Evolutionary conservation across 2,797 vertebrate species (phyloP), one percentile per base, ranked within the genome.

Genomic region (Tadarida brasiliensis): DNA sequence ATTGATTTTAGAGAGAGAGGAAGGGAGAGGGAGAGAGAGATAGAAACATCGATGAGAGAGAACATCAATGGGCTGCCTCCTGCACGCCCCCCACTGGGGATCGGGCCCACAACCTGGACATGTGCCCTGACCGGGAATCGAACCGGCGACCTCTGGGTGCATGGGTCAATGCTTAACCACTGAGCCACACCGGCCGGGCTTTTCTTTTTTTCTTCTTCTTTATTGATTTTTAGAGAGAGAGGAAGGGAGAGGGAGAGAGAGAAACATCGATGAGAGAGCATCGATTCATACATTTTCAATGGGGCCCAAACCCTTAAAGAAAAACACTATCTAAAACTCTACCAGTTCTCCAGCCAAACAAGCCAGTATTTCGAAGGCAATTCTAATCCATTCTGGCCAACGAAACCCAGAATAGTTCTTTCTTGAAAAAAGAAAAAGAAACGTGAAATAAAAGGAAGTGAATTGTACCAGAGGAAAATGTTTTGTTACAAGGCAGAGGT

Each of bases 381-480:
- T 67, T n/a, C 63, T 67, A 67, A 67, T 67, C n/a, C 17, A 67
- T 67, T 67, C 65, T 67, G 65, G n/a, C 17, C n/a, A 67, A 33
- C 33, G 30, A 67, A 93, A 93, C 30, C 26, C 11, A 97, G 20
- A n/a, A 15, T 49, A 94, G 35, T 28, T 87, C 22, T 78, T 90
- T 77, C 68, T 83, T 56, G 11, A 77, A 84, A 89, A 86, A 95
- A 16, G 54, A 54, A 76, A 22, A 49, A 47, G 28, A 61, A 28
- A 3, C 28, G 15, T 65, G 30, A 95, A 94, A 95, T 57, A 16
- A 44, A 96, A 85, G 4, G 17, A 78, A 89, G 24, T 15, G 49
- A 59, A 94, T 2, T 5, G 28, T 14, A 39, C 10, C 49, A 49
- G 56, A 84, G 51, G 47, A 80, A 90, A 80, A 74, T 39, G 30